These are phyloP conservation scores for Odontomachus brunneus DNA, from an alignment of 1,140 invertebrate species.

Conservation along the genomic window DNA sequence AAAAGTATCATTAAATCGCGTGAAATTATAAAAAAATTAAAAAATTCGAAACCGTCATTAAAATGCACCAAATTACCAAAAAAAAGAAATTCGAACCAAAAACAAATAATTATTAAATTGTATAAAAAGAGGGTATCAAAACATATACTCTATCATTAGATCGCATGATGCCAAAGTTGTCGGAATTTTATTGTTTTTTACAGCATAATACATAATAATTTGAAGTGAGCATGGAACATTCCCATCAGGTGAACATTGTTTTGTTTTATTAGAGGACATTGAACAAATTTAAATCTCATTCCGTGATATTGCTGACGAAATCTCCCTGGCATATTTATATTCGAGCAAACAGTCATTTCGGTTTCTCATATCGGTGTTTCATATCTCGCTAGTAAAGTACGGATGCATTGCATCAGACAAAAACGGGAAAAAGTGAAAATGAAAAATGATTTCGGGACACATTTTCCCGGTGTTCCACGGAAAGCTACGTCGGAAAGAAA, in stretches of 20 bases:
- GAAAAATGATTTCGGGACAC: neutral
- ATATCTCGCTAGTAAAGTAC: neutral
- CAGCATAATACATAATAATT: neutral
- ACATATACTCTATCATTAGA: too few relatives aligned
- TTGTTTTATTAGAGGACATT: neutral
- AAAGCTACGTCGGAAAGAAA: neutral
- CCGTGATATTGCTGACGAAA: neutral
- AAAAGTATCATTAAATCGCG: too few relatives aligned
- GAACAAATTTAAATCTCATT: neutral
- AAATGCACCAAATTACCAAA: too few relatives aligned
- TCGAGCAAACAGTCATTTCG: neutral
- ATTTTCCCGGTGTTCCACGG: conserved; percentile 5
- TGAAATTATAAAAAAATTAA: too few relatives aligned
- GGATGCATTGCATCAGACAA: neutral
- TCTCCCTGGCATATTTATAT: neutral
- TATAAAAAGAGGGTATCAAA: too few relatives aligned
- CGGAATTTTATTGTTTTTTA: neutral
- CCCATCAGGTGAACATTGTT: too few relatives aligned
- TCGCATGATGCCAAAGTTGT: too few relatives aligned
- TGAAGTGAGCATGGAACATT: neutral
- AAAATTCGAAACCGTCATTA: too few relatives aligned
- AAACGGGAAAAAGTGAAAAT: neutral
- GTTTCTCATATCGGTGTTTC: neutral
- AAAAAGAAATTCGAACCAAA: too few relatives aligned
- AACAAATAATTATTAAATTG: too few relatives aligned